Conservation (phyloP, 2,888 invertebrate species). For the Eustalomyia histrio region DNA sequence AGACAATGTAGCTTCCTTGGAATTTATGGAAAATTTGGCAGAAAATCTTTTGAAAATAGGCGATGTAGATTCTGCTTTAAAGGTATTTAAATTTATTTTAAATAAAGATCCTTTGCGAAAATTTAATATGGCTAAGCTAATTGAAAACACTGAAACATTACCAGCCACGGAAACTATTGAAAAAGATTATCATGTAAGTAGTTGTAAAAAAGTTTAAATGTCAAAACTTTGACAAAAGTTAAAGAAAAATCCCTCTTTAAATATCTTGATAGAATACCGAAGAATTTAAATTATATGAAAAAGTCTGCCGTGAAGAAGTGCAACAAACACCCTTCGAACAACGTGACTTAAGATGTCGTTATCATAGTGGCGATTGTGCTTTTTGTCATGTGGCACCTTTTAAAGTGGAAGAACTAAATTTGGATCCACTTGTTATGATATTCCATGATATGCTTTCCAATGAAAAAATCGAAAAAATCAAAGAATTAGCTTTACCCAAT, state of each 20-base stretch:
- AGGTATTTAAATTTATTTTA: conserved; percentile 90
- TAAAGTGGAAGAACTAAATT: conserved; percentile 81
- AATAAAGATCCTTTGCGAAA: conserved; percentile 87
- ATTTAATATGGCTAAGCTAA: conserved; percentile 84
- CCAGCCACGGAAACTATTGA: conserved; percentile 24
- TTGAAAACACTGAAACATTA: conserved; percentile 36
- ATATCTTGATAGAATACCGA: conserved; percentile 68
- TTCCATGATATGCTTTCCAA: conserved; percentile 82
- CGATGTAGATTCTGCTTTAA: conserved; percentile 88
- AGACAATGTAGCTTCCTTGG: conserved; percentile 68
- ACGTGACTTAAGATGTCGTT: conserved; percentile 73
- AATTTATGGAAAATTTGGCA: conserved; percentile 73
- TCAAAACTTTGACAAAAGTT: no score
- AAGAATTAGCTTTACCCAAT: conserved; percentile 80
- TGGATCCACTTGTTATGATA: conserved; percentile 81
- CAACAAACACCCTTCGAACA: conserved; percentile 67
- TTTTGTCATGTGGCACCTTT: conserved; percentile 72
- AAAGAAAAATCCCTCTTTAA: background rate
- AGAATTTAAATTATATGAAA: conserved; percentile 79
- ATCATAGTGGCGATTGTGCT: conserved; percentile 68
- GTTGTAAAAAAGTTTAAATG: no score
- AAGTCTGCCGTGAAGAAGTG: conserved; percentile 74
- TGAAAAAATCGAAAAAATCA: conserved; percentile 81
- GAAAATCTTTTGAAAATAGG: conserved; percentile 81
- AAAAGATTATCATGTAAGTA: conserved; percentile 55